Conservation (phyloP, 2,113 vertebrate genomes). For the Pomatorhinus ruficollis region DNA sequence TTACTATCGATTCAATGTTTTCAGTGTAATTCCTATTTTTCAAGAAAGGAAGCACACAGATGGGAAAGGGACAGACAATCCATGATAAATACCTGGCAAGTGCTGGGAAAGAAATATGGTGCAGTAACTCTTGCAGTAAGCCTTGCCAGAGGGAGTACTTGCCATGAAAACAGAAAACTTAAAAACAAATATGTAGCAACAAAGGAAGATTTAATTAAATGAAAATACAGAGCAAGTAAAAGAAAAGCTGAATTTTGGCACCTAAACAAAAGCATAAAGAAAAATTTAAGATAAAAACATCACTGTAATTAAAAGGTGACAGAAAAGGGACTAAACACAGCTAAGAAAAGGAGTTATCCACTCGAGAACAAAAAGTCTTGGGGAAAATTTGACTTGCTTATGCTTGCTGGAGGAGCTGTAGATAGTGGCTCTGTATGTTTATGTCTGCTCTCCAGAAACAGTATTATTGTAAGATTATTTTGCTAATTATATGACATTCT, state of each 20-base stretch:
- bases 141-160: neutral
- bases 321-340: neutral
- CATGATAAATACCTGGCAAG: neutral
- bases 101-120: neutral
- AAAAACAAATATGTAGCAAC: neutral
- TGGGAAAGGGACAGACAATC: neutral
- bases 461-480: constrained; percentile 3
- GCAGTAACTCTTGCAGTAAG: neutral
- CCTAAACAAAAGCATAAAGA: neutral
- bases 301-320: neutral
- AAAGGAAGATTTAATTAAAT: neutral
- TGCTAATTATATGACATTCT: neutral
- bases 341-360: neutral
- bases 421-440: neutral
- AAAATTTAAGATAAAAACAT: neutral
- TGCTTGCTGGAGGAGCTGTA: neutral
- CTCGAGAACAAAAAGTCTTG: neutral
- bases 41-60: neutral
- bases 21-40: neutral
- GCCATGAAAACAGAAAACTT: neutral
- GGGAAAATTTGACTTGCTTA: neutral
- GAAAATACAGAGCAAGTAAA: neutral
- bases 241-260: neutral
- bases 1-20: neutral
- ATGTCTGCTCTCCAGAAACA: neutral